Evolutionary conservation across 2,888 invertebrate genomes (phyloP), one percentile per base, ranked within the genome.

Genomic region (Eilema sororculum): DNA sequence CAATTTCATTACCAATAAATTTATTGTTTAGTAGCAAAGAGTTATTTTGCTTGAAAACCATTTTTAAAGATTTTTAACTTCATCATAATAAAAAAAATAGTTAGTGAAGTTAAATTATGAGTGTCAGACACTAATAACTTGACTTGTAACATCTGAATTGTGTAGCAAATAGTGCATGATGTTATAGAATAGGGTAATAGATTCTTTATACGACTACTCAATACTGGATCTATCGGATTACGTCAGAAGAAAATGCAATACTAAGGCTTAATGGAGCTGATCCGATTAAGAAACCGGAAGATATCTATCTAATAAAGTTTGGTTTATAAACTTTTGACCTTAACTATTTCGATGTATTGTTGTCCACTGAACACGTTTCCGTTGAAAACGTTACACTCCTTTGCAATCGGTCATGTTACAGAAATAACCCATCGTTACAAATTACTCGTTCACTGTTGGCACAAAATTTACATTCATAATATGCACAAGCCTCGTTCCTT

Each of bases 21-120:
- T 37, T 63, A 74, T 74, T 78, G 56, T 64, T 72, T 56, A 30
- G 20, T n/a, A 20, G 30, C 41, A n/a, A 5, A 33, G 2, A n/a
- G 30, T 4, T 61, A 46, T 46, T 46, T 46, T 46, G 20, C 20
- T 46, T 46, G 46, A 20, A 20, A 46, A 10, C 0, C 12, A 5
- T 30, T 33, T 22, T 3, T 20, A 0, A 30, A 30, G 28, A 12
- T 20, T 30, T 60, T 60, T 62, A 16, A 16, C 16, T 41, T 41
- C 41, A 41, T 28, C 5, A 28, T 28, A 4, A 5, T n/a, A 28
- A 28, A 28, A 28, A 28, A 28, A 28, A 28, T 28, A 5, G 28
- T 28, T 28, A 28, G 5, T 28, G 5, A 28, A 28, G 5, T 4
- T 28, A 28, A 28, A 28, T 28, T 5, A 28, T 28, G 5, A 28